Conservation (phyloP, 2,888 invertebrate genomes). For the Enchytraeus crypticus region DNA sequence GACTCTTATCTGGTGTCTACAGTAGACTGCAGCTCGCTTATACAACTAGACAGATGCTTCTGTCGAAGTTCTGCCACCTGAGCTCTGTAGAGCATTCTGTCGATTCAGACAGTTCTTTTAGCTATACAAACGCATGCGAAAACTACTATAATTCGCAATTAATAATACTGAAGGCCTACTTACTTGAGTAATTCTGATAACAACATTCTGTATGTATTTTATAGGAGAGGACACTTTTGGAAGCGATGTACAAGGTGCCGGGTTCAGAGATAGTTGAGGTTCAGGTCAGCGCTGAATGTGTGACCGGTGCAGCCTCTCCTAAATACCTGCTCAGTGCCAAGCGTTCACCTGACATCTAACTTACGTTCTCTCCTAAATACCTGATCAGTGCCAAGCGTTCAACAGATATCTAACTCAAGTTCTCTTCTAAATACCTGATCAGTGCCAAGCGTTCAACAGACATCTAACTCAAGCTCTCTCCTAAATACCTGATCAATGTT, state of each 20-base stretch:
- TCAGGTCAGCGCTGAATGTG: slow-evolving; percentile 61
- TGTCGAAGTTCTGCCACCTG: too few relatives aligned
- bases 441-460: too few relatives aligned
- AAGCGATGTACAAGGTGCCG: slow-evolving; percentile 97
- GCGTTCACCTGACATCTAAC: too few relatives aligned
- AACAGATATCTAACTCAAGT: too few relatives aligned
- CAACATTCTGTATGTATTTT: slow-evolving; percentile 27
- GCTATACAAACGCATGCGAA: neutral
- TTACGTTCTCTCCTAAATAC: slow-evolving; percentile 37
- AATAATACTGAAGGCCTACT: neutral
- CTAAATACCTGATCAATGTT: slow-evolving; percentile 32
- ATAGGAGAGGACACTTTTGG: slow-evolving; percentile 80
- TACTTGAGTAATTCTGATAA: neutral
- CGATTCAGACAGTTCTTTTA: neutral
- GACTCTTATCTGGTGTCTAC: too few relatives aligned
- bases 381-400: slow-evolving; percentile 12
- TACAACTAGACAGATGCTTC: too few relatives aligned
- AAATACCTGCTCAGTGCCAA: slow-evolving; percentile 29
- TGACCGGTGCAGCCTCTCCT: slow-evolving; percentile 35
- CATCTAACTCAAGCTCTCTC: too few relatives aligned
- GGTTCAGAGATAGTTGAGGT: slow-evolving; percentile 83
- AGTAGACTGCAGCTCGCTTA: too few relatives aligned
- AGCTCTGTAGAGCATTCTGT: too few relatives aligned
- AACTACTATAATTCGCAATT: too few relatives aligned
- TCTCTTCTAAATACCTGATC: slow-evolving; percentile 34